Evolutionary conservation across 2,113 vertebrate species (phyloP).

Genomic region (Tetraodon nigroviridis): DNA sequence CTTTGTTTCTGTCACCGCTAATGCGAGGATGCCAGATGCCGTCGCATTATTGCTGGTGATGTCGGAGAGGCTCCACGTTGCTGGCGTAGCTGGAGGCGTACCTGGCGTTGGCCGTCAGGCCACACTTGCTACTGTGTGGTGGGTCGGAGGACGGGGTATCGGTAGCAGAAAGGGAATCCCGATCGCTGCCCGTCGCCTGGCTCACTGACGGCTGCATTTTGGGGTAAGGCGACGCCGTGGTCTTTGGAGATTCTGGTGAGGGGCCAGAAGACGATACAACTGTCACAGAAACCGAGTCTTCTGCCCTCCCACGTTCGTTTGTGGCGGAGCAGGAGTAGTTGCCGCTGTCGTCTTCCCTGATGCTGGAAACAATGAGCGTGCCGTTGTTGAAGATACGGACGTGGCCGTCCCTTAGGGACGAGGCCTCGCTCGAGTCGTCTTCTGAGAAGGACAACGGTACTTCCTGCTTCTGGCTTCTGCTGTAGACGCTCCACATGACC

Average conservation of each 20-base stretch:
- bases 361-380: constrained; percentile 78
- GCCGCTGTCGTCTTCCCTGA: constrained; percentile 82
- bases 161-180: constrained; percentile 23
- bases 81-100: constrained; percentile 86
- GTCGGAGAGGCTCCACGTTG: constrained; percentile 80
- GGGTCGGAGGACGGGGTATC: constrained; percentile 2
- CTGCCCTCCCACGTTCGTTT: constrained; percentile 82
- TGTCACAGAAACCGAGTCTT: constrained; percentile 73
- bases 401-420: constrained; percentile 46
- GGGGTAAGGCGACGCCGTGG: not conserved
- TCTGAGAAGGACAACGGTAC: constrained; percentile 57
- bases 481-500: constrained; percentile 82
- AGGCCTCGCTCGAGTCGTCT: constrained; percentile 37
- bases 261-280: constrained; percentile 73
- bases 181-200: constrained; percentile 2
- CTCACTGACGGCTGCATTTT: constrained; percentile 3
- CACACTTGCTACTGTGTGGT: constrained; percentile 71
- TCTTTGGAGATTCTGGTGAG: not conserved
- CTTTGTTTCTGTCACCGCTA: constrained; percentile 89
- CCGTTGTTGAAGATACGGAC: constrained; percentile 83
- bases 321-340: constrained; percentile 85
- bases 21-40: constrained; percentile 88
- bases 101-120: constrained; percentile 66
- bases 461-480: constrained; percentile 70
- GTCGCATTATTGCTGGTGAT: constrained; percentile 89